phyloP scores from a whole-genome alignment of 2,113 vertebrate genomes.

The Fulica atra region DNA sequence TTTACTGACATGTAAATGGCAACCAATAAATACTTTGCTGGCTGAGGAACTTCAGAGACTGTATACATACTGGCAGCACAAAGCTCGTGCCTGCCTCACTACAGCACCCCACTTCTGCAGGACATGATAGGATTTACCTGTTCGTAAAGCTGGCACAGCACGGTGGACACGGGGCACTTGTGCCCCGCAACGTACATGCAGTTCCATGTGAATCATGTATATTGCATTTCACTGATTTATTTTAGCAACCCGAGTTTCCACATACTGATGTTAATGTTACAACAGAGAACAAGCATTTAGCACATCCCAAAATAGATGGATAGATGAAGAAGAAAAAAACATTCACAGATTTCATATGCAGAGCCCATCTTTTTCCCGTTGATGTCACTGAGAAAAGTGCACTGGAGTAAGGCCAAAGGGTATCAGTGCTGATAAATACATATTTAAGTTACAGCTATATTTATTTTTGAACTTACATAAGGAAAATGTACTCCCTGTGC shows the following conservation, averaged over 20 bases:
- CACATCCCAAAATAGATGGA: conserved; percentile 71
- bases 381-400: background rate
- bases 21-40: background rate
- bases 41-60: background rate
- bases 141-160: background rate
- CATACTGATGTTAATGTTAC: conserved; percentile 69
- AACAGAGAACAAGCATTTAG: conserved; percentile 69
- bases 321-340: conserved; percentile 47
- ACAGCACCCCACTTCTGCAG: background rate
- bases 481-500: background rate
- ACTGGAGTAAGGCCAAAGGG: background rate
- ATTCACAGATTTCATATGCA: conserved; percentile 37
- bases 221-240: conserved; percentile 73
- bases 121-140: background rate
- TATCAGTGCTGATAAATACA: background rate
- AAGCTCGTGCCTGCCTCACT: background rate
- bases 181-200: conserved; percentile 41
- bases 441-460: background rate
- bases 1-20: background rate
- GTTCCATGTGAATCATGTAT: conserved; percentile 56
- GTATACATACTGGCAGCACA: background rate
- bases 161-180: background rate
- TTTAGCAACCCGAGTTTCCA: conserved; percentile 70
- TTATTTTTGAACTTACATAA: background rate
- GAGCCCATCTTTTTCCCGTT: background rate